Base-by-base conservation (phyloP, 1,140 invertebrate genomes). In the Drosophila kanapiae region DNA sequence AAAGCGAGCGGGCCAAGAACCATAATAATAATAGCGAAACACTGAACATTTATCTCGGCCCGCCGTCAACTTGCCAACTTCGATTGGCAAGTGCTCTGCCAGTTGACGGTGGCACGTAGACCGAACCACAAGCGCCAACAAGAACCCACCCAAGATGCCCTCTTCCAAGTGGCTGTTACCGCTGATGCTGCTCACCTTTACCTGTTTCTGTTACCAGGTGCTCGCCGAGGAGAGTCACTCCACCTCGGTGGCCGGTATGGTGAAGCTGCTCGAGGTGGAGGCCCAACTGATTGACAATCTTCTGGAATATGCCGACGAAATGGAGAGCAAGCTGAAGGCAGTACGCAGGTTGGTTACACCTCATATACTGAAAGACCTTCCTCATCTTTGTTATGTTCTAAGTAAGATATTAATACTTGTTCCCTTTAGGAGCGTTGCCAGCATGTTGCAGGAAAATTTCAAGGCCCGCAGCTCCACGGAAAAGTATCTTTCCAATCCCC, bases 161-260 rank as follows among this genome's bases (percentile, higher is more conserved):
- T 65, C 18, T 8, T 27, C 33, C n/a, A 33, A 71, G 56, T 75
- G 48, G 48, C 43, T 63, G 18, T 27, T 69, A 9, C 35, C 33
- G 9, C 18, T 78, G 13, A 31, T 74, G 48, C 49, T 38, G 45
- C 40, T 42, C 11, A 9, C 11, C 43, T 54, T 9, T 43, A 18
- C 14, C 16, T 38, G 4, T 11, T 53, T 11, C n/a, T 48, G 8
- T n/a, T 10, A 6, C 35, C 13, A 10, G 16, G 72, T 27, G 7
- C 62, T 2, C 2, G 51, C 43, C 7, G 87, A 90, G 47, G 65
- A 71, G 29, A 92, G 91, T 48, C 78, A 91, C 54, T 82, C 79
- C 31, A 99, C 98, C 1, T 97, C 98, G 6, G 94, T 98, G 78
- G 96, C 96, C 4, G 98, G 99, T 80, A 95, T 99, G 92, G 97